These are phyloP conservation scores for Plebejus melissa DNA, from an alignment of 2,888 invertebrate genomes.

Conservation along the genomic window DNA sequence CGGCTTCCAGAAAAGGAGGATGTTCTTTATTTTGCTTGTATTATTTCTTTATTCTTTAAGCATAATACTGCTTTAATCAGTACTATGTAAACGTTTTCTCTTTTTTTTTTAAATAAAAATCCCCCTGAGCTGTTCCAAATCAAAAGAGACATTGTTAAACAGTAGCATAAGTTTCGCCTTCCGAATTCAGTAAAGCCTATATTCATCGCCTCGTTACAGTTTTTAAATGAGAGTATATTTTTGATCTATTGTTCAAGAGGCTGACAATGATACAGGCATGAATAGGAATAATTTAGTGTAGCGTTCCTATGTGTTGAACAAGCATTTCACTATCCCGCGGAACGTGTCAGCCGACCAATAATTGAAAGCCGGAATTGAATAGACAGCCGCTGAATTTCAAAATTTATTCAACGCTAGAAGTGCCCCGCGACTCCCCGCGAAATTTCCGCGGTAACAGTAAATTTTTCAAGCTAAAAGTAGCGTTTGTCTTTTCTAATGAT, in stretches of 20 bases:
- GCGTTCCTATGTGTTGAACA: conserved; percentile 22
- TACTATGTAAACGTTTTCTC: too few species aligned
- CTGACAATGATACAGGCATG: conserved; percentile 12
- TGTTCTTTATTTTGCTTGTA: too few species aligned
- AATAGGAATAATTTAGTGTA: conserved; percentile 23
- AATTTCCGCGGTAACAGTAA: too few species aligned
- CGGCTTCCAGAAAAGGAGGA: not conserved
- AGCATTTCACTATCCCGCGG: conserved; percentile 20
- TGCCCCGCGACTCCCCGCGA: not conserved
- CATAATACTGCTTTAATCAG: too few species aligned
- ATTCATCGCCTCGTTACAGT: not conserved
- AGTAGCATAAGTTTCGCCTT: not conserved
- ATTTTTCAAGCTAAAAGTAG: too few species aligned
- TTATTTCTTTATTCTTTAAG: too few species aligned
- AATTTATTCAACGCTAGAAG: conserved; percentile 8
- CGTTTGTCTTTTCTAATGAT: too few species aligned
- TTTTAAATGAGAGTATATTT: not conserved
- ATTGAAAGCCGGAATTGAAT: conserved; percentile 21
- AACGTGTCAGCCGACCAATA: conserved; percentile 15
- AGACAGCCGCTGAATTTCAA: conserved; percentile 24
- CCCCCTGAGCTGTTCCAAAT: too few species aligned
- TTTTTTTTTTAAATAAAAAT: too few species aligned
- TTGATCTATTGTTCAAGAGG: not conserved
- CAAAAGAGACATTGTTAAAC: too few species aligned
- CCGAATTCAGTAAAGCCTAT: not conserved